phyloP scores from a whole-genome alignment of 2,113 vertebrate species.

The Girardinichthys multiradiatus region DNA sequence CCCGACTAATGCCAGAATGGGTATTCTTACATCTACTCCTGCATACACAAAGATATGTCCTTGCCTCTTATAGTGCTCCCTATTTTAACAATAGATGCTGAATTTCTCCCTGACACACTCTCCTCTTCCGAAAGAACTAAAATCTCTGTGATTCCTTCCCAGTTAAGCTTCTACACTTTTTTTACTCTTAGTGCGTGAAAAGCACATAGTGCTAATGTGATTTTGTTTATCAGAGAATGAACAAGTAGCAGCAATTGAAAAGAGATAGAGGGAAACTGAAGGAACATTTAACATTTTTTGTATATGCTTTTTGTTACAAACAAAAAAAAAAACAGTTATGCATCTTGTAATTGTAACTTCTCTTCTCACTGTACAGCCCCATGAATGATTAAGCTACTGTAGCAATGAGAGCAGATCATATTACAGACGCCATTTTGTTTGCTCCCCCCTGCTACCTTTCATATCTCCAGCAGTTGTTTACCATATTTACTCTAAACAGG shows the following conservation, averaged over 20 bases:
- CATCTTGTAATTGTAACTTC: slow-evolving; percentile 49
- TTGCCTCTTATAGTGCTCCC: slow-evolving; percentile 21
- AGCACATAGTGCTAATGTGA: slow-evolving; percentile 20
- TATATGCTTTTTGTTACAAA: slow-evolving; percentile 8
- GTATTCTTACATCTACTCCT: slow-evolving; percentile 10
- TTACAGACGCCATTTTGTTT: slow-evolving; percentile 80
- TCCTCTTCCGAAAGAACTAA: slow-evolving; percentile 56
- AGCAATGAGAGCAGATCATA: slow-evolving; percentile 69
- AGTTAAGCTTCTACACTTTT: slow-evolving; percentile 56
- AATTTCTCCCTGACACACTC: slow-evolving; percentile 70
- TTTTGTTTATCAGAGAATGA: slow-evolving; percentile 22
- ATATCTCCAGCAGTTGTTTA: slow-evolving; percentile 70
- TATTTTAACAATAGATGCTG: slow-evolving; percentile 60
- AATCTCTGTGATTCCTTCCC: slow-evolving; percentile 56
- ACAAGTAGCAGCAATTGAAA: slow-evolving; percentile 12
- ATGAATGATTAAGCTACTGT: slow-evolving; percentile 75
- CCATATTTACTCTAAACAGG: slow-evolving; percentile 67
- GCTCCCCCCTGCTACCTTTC: slow-evolving; percentile 63
- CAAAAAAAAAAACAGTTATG: slow-evolving; percentile 25
- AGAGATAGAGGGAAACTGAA: slow-evolving; percentile 2
- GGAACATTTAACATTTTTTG: slow-evolving; percentile 22
- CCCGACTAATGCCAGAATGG: slow-evolving; percentile 1
- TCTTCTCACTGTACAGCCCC: slow-evolving; percentile 54
- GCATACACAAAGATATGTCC: too few species aligned
- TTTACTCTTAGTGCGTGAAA: slow-evolving; percentile 26